These are phyloP conservation scores for Silurus meridionalis DNA, from an alignment of 2,113 vertebrate genomes.

Conservation along the genomic window DNA sequence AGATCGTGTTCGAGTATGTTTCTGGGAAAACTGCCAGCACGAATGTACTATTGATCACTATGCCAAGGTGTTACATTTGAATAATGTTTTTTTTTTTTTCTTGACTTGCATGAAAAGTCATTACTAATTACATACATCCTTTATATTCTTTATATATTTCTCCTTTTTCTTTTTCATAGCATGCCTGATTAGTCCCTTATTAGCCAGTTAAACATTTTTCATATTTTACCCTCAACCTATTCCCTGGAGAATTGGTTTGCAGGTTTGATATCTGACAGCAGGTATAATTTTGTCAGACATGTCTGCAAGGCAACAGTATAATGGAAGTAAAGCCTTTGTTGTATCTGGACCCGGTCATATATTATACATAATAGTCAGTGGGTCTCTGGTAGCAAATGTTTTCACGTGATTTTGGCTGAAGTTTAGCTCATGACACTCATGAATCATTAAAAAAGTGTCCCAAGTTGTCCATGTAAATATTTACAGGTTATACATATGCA, in stretches of 20 bases:
- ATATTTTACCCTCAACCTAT: not conserved
- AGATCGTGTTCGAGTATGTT: not conserved
- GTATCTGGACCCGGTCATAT: conserved; percentile 19
- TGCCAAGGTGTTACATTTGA: not conserved
- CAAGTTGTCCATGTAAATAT: too few relatives aligned
- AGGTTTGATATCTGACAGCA: not conserved
- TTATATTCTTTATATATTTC: not conserved
- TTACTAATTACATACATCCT: not conserved
- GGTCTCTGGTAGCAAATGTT: conserved; percentile 10
- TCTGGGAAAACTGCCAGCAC: not conserved
- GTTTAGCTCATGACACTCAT: not conserved
- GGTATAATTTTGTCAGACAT: conserved; percentile 2
- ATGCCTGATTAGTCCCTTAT: not conserved
- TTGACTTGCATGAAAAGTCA: not conserved
- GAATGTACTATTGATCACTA: not conserved
- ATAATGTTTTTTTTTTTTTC: not conserved
- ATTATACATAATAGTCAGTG: conserved; percentile 21
- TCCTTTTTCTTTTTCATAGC: not conserved
- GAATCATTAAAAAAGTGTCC: not conserved
- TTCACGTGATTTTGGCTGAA: not conserved
- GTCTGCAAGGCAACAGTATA: conserved; percentile 11
- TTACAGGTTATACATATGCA: not conserved
- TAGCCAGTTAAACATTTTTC: not conserved
- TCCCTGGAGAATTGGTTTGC: not conserved
- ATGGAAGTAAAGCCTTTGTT: conserved; percentile 18